These are phyloP conservation scores for Melinopterus prodromus DNA, from an alignment of 2,888 invertebrate species.

Conservation along the genomic window DNA sequence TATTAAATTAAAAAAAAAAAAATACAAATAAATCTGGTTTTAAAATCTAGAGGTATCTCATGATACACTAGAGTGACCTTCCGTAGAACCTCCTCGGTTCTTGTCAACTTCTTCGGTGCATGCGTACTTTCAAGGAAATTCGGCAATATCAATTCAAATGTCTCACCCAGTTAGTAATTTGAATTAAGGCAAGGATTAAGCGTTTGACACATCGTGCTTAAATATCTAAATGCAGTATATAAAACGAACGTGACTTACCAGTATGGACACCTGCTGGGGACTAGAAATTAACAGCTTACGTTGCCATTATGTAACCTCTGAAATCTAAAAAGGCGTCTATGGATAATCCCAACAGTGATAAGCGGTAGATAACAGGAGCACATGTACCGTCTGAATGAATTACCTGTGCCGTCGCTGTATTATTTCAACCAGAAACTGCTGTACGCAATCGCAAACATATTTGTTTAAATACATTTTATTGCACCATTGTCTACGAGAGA, in stretches of 20 bases:
- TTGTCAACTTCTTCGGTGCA: too few species aligned
- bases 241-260: slow-evolving; percentile 5
- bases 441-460: slow-evolving; percentile 4
- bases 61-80: too few species aligned
- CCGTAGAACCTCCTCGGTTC: too few species aligned
- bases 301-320: background rate
- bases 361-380: background rate
- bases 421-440: background rate
- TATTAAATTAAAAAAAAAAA: too few species aligned
- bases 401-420: background rate
- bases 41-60: too few species aligned
- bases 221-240: background rate
- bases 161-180: background rate
- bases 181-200: background rate
- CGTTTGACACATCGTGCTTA: background rate
- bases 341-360: background rate
- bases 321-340: background rate
- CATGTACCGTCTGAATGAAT: background rate
- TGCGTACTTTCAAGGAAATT: too few species aligned
- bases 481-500: slow-evolving; percentile 31
- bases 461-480: slow-evolving; percentile 28
- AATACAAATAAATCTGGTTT: too few species aligned
- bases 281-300: background rate
- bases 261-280: background rate
- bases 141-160: background rate